A percentile compares a stretch with the other conserved stretches of the same genome.
Conservation (phyloP, 2,797 vertebrate species). For the Falco peregrinus region DNA sequence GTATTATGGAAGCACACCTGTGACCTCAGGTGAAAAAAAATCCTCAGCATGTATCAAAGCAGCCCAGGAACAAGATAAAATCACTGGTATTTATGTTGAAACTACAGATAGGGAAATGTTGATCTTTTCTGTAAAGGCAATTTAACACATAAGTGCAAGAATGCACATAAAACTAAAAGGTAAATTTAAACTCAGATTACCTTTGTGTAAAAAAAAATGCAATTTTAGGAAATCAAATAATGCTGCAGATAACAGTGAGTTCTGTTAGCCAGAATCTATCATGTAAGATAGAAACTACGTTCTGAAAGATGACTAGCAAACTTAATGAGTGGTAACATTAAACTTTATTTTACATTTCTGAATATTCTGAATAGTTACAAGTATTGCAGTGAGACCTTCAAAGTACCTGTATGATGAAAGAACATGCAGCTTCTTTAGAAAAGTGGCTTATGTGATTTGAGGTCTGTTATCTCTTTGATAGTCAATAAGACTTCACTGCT, state of each 20-base stretch:
- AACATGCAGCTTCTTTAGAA: background rate
- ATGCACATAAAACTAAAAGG: background rate
- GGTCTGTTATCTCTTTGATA: background rate
- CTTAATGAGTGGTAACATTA: background rate
- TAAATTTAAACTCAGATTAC: background rate
- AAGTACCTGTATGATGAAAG: background rate
- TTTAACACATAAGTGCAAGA: background rate
- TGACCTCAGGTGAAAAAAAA: background rate
- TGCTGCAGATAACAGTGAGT: background rate
- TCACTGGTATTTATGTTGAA: background rate
- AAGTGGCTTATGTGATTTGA: background rate
- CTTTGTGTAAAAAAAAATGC: background rate
- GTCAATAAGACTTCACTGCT: background rate
- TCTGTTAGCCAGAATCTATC: background rate
- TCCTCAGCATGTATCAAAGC: background rate
- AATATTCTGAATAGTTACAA: background rate
- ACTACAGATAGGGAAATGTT: background rate
- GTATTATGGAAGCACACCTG: slow-evolving; percentile 24
- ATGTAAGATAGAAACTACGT: background rate
- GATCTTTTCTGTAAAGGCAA: background rate
- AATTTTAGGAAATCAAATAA: background rate
- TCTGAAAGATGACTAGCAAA: background rate
- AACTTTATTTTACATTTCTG: background rate
- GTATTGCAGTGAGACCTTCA: background rate
- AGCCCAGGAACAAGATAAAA: background rate